These are phyloP conservation scores for Drosophila longiperda DNA, from an alignment of 2,888 invertebrate species.

Conservation along the genomic window DNA sequence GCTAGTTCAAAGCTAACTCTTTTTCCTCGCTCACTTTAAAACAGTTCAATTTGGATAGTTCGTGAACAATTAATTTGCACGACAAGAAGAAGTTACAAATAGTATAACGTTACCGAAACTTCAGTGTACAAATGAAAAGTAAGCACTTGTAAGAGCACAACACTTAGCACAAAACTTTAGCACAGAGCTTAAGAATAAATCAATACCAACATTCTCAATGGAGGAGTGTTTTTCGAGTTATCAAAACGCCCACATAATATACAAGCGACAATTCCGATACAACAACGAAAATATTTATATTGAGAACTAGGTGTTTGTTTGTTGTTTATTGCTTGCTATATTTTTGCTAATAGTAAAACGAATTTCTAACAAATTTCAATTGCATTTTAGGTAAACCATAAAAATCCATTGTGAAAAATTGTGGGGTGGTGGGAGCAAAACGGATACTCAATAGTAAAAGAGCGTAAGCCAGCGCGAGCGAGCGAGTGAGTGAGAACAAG, in stretches of 20 bases:
- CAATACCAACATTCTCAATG: conserved; percentile 26
- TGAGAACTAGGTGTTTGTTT: conserved; percentile 15
- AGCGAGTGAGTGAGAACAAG: conserved; percentile 46
- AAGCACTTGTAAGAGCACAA: conserved; percentile 24
- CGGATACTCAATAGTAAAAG: conserved; percentile 75
- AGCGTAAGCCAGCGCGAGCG: conserved; percentile 56
- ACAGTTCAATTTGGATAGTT: conserved; percentile 34
- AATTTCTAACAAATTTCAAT: conserved; percentile 43
- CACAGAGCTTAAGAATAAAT: conserved; percentile 35
- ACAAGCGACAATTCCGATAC: conserved; percentile 29
- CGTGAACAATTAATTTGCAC: conserved; percentile 55
- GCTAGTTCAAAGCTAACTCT: conserved; percentile 5
- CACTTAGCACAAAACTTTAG: conserved; percentile 3
- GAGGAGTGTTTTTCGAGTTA: conserved; percentile 35
- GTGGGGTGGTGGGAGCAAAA: conserved; percentile 82
- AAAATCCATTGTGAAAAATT: conserved; percentile 80
- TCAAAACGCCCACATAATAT: conserved; percentile 53
- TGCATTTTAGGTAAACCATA: conserved; percentile 74
- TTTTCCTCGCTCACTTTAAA: conserved; percentile 4
- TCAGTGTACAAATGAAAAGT: conserved; percentile 57
- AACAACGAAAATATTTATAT: conserved; percentile 30
- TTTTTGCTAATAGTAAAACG: conserved; percentile 5
- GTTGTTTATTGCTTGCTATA: conserved; percentile 14
- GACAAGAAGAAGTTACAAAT: conserved; percentile 52
- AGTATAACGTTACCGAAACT: conserved; percentile 41